These are phyloP conservation scores for Abramis brama DNA, from an alignment of 2,113 vertebrate genomes.

Conservation along the genomic window DNA sequence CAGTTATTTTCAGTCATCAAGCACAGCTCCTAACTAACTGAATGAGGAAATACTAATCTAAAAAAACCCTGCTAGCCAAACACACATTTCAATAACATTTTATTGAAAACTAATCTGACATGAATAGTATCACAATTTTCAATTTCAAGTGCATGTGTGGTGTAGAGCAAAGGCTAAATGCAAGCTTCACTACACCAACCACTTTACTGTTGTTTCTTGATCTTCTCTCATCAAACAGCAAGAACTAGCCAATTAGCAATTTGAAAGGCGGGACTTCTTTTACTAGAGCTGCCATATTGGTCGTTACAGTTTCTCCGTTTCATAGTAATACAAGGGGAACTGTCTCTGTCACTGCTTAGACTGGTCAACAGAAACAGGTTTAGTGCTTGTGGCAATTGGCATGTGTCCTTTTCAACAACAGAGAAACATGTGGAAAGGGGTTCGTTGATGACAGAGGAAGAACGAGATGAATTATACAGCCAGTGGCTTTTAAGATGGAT, in stretches of 20 bases:
- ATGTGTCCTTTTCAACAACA: constrained; percentile 34
- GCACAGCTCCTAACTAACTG: background rate
- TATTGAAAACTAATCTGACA: background rate
- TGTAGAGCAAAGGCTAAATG: background rate
- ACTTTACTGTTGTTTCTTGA: too few species aligned
- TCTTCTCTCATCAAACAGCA: background rate
- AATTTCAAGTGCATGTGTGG: background rate
- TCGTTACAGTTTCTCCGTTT: background rate
- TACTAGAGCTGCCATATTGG: background rate
- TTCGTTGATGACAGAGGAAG: background rate
- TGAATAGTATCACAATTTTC: background rate
- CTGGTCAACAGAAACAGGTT: constrained; percentile 6
- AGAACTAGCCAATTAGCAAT: background rate
- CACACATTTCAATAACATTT: background rate
- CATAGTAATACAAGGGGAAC: background rate
- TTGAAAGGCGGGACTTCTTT: background rate
- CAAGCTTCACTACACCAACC: too few species aligned
- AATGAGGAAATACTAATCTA: background rate
- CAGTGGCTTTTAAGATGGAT: constrained; percentile 67
- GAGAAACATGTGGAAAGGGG: background rate
- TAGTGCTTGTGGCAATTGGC: constrained; percentile 35
- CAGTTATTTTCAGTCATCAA: background rate
- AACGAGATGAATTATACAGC: constrained; percentile 55
- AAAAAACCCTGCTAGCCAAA: background rate
- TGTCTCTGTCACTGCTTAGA: background rate